A percentile compares a stretch with the other conserved stretches of the same genome.
These are phyloP conservation scores for Dolichotis patagonum DNA, from an alignment of 2,113 vertebrate species.

Conservation along the genomic window DNA sequence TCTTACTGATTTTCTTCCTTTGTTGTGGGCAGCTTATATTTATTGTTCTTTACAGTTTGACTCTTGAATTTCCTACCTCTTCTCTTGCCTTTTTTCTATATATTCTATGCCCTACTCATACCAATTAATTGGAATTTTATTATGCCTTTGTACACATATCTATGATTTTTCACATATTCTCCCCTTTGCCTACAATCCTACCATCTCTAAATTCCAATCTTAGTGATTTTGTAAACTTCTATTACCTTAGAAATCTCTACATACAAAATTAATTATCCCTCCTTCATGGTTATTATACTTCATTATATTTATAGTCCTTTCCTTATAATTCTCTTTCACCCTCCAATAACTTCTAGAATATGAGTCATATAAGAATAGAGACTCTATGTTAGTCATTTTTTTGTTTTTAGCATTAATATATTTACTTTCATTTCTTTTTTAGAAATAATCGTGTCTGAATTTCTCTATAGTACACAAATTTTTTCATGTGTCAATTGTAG, in stretches of 20 bases:
- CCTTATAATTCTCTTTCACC: not conserved
- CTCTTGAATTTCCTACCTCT: not conserved
- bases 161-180: constrained; percentile 29
- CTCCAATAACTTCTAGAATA: not conserved
- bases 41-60: not conserved
- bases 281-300: not conserved
- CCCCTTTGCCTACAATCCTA: not conserved
- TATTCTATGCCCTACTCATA: not conserved
- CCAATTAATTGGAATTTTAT: not conserved
- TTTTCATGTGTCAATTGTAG: not conserved
- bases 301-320: not conserved
- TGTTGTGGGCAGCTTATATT: not conserved
- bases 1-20: not conserved
- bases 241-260: not conserved
- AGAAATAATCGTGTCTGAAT: not conserved
- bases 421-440: constrained; percentile 29
- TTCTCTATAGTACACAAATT: not conserved
- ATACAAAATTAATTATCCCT: not conserved
- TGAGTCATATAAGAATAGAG: too few species aligned
- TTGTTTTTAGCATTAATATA: not conserved
- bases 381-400: not conserved
- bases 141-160: not conserved
- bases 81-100: not conserved
- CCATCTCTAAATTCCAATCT: not conserved
- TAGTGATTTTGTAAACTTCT: not conserved